Conservation (phyloP, 2,113 vertebrate genomes). For the Pangasianodon hypophthalmus region DNA sequence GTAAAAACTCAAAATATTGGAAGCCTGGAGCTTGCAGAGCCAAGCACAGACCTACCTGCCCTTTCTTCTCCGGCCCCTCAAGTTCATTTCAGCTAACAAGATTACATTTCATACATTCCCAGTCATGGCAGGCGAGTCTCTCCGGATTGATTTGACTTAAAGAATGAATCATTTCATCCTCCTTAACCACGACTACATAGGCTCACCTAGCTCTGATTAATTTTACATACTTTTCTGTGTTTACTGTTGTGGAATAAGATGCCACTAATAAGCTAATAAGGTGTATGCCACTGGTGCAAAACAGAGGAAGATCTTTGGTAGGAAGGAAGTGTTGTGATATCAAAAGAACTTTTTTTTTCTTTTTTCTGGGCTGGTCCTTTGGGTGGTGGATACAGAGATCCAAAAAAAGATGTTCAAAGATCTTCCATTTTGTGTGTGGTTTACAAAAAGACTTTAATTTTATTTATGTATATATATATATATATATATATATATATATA, state of each 20-base stretch:
- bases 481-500: too few relatives aligned
- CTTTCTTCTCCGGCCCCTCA: neutral
- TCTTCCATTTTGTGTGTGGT: neutral
- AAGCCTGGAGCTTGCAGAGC: neutral
- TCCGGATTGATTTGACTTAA: neutral
- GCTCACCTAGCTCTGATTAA: neutral
- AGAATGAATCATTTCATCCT: neutral
- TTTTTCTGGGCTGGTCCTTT: neutral
- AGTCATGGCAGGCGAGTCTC: neutral
- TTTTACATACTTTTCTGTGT: conserved; percentile 15
- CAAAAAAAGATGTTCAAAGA: neutral
- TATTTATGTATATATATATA: too few relatives aligned
- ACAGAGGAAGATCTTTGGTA: neutral
- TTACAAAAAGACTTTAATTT: neutral
- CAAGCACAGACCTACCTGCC: neutral
- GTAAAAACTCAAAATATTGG: neutral
- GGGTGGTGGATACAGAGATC: neutral
- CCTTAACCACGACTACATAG: neutral
- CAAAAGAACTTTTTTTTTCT: neutral
- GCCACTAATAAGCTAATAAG: conserved; percentile 7
- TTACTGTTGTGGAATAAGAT: conserved; percentile 16
- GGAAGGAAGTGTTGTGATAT: neutral
- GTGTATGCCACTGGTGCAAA: neutral
- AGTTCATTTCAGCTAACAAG: conserved; percentile 11
- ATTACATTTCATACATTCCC: conserved; percentile 16